Percentiles rank a stretch among this genome's conserved stretches.
Evolutionary conservation across 2,888 invertebrate genomes (phyloP).

Genomic region (Cataglyphis albicans): DNA sequence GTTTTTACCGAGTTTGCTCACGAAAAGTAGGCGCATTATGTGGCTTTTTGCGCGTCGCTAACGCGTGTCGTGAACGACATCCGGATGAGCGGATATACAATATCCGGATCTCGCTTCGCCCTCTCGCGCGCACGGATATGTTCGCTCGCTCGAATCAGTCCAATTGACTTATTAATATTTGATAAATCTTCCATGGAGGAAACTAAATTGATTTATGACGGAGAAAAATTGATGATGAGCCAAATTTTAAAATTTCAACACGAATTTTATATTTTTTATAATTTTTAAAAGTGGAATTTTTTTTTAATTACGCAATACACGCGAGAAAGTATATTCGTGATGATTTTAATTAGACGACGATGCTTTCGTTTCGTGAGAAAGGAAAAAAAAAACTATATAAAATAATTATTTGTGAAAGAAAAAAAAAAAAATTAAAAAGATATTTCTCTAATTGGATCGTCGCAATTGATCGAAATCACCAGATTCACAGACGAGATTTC

Average conservation of each 20-base stretch:
- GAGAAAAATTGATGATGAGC: background rate
- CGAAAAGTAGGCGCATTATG: conserved; percentile 33
- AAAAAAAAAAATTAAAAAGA: background rate
- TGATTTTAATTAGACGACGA: background rate
- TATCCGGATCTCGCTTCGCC: conserved; percentile 13
- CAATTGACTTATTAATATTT: conserved; percentile 34
- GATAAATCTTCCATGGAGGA: background rate
- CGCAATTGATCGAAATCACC: background rate
- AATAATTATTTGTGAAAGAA: background rate
- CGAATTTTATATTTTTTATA: conserved; percentile 5
- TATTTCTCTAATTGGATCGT: background rate
- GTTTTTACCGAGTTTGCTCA: conserved; percentile 11
- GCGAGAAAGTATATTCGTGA: background rate
- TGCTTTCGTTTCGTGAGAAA: background rate
- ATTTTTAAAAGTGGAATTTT: background rate
- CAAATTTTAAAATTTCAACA: conserved; percentile 1
- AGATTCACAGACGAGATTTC: background rate
- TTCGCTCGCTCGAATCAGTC: conserved; percentile 10
- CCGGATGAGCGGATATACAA: background rate
- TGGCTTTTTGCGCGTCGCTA: conserved; percentile 10
- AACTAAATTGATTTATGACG: conserved; percentile 16
- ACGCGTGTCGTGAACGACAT: conserved; percentile 7
- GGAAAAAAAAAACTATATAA: background rate
- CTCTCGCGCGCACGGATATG: background rate
- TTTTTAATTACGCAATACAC: background rate